phyloP scores from a whole-genome alignment of 2,888 invertebrate species.

The Rhorus exstirpatorius region DNA sequence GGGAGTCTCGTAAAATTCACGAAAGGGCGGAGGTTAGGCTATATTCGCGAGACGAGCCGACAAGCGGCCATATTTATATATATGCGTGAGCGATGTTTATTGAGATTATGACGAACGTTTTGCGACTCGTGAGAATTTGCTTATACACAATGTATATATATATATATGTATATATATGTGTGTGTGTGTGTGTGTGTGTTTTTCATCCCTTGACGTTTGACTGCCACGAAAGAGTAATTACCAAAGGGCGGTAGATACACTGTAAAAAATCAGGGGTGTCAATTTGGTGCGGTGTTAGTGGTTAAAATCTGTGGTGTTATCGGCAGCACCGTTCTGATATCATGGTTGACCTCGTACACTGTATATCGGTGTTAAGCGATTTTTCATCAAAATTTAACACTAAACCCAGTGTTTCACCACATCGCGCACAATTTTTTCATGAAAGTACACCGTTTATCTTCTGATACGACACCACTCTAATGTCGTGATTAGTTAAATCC shows the following conservation, averaged over 20 bases:
- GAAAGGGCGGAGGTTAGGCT: slow-evolving; percentile 75
- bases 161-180: slow-evolving; percentile 15
- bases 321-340: too few species aligned
- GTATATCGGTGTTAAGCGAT: too few species aligned
- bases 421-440: too few species aligned
- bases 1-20: slow-evolving; percentile 75
- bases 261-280: too few species aligned
- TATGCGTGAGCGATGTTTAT: slow-evolving; percentile 81
- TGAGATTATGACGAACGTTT: slow-evolving; percentile 77
- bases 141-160: slow-evolving; percentile 54
- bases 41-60: slow-evolving; percentile 34
- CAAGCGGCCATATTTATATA: slow-evolving; percentile 26
- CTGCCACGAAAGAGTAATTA: slow-evolving; percentile 54
- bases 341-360: too few species aligned
- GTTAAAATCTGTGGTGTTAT: too few species aligned
- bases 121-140: slow-evolving; percentile 78
- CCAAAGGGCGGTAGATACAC: slow-evolving; percentile 24
- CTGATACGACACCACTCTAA: too few species aligned
- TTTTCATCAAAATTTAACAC: too few species aligned
- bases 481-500: too few species aligned
- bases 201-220: slow-evolving; percentile 33
- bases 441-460: too few species aligned
- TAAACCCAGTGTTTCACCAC: too few species aligned
- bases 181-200: slow-evolving; percentile 8
- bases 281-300: too few species aligned